Evolutionary conservation across 2,797 vertebrate species (phyloP), one percentile per base, ranked within the genome.

Genomic region (Loriculus beryllinus): DNA sequence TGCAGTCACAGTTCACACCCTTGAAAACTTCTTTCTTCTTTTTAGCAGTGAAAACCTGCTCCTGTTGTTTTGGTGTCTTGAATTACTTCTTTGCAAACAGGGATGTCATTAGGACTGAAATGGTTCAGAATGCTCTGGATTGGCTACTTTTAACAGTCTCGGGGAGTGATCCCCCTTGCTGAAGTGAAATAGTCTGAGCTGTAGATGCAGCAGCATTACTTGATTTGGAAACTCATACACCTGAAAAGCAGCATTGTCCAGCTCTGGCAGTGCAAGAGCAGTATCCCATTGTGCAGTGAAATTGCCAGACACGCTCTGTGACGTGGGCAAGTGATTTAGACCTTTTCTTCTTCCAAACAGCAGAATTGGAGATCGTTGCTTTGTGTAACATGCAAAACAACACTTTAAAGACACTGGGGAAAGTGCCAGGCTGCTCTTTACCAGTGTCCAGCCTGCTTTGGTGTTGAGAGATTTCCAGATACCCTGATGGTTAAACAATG

Each of bases 371-470:
- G 82, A 42, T 56, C 0, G 0, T 63, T 88, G 67, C 65, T 82
- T 94, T 88, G 47, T 79, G 2, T 49, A 76, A 43, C 18, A 13
- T 42, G 47, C 35, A 31, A 65, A 88, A 35, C 47, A 76, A 6
- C 76, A 20, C 9, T 3, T 72, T 86, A 88, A 86, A 79, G 75
- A 51, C 71, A 7, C 35, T 40, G 33, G 29, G 47, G 40, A n/a
- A 78, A 39, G 63, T 63, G 40, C 87, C 77, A 88, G 47, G n/a
- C 82, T 90, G 80, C 69, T 85, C 45, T 87, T 95, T 70, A 80
- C 79, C 49, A 52, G 59, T 7, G 2, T 93, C 63, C 69, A 90
- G 19, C 40, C 29, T 82, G 35, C 28, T 82, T 86, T 17, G 15
- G 9, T 31, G 40, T 15, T 45, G 80, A 83, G 81, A 92, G 84